These are phyloP conservation scores for Atlantisia rogersi DNA, from an alignment of 2,113 vertebrate species.

Conservation along the genomic window DNA sequence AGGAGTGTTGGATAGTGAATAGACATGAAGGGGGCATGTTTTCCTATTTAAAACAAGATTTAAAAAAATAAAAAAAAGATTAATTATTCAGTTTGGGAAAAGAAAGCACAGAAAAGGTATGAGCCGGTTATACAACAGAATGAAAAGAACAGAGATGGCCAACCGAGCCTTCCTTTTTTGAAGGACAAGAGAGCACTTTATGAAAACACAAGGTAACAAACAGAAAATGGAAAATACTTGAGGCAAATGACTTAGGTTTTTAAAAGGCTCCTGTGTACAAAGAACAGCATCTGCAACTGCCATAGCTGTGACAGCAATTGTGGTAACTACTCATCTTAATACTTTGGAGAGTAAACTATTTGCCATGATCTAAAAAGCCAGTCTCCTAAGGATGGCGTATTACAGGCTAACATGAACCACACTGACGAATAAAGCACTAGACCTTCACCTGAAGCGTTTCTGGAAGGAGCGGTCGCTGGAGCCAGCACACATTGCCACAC, in stretches of 20 bases:
- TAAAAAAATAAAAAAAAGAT: not conserved
- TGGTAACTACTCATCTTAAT: not conserved
- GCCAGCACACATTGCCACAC: fast-evolving
- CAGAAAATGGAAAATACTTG: not conserved
- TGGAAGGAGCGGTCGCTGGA: not conserved
- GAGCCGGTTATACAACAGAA: not conserved
- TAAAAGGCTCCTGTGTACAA: not conserved
- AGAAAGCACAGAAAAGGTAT: not conserved
- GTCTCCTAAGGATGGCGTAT: not conserved
- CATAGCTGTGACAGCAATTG: not conserved
- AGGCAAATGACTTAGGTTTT: not conserved
- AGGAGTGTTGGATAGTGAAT: not conserved
- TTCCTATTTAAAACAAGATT: not conserved
- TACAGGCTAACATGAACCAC: not conserved
- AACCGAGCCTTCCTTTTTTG: not conserved
- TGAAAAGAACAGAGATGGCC: not conserved
- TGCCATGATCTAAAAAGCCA: not conserved
- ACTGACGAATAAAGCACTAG: not conserved
- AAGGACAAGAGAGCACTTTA: slow-evolving; percentile 30
- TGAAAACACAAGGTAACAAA: not conserved
- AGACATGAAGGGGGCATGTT: not conserved
- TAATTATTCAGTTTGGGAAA: not conserved
- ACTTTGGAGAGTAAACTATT: not conserved
- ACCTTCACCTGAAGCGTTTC: not conserved
- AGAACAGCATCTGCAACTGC: not conserved